Evolutionary conservation across 2,797 vertebrate genomes (phyloP), one percentile per base, ranked within the genome.

Genomic region (Enteromius fasciolatus): DNA sequence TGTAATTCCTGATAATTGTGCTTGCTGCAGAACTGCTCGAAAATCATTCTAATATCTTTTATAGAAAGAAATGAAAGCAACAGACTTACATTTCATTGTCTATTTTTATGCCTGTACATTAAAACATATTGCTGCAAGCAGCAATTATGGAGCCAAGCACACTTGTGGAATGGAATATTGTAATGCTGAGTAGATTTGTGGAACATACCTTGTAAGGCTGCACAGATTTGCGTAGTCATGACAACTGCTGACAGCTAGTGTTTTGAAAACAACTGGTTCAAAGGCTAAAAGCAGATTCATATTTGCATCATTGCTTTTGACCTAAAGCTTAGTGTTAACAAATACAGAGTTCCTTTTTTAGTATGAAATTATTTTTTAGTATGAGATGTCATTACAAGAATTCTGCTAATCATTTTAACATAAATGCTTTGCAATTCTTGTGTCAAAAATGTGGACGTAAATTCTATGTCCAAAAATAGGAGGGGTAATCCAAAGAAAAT

Each of bases 261-360:
- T 41, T 75, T 59, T 59, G 14, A 75, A 59, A 75, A 39, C 73
- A 75, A 75, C 14, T 23, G 39, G 4, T 75, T 59, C 20, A 75
- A 75, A 75, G 33, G 52, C 52, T 25, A 25, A 36, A 57, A 75
- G 52, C 17, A 52, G 5, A 75, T 41, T 75, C 1, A 10, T 39
- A 57, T 25, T 57, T n/a, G 31, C 11, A 23, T 39, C 39, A 59
- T 75, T 59, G 50, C 73, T 10, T 59, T 41, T 41, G 14, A 75
- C 20, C 33, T 41, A 10, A 59, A 75, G 52, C 33, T 41, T 3
- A 59, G 11, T n/a, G 18, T 54, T 57, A 8, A 36, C 31, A 39
- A 39, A 20, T 12, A 39, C 28, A 75, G 20, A 57, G 3, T 39
- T 75, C 4, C 4, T 5, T n/a, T 59, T 75, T 75, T 2, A 41